Percentiles rank a stretch among this genome's conserved stretches.
Evolutionary conservation across 2,888 invertebrate genomes (phyloP).

Genomic region (Eubasilissa splendida): DNA sequence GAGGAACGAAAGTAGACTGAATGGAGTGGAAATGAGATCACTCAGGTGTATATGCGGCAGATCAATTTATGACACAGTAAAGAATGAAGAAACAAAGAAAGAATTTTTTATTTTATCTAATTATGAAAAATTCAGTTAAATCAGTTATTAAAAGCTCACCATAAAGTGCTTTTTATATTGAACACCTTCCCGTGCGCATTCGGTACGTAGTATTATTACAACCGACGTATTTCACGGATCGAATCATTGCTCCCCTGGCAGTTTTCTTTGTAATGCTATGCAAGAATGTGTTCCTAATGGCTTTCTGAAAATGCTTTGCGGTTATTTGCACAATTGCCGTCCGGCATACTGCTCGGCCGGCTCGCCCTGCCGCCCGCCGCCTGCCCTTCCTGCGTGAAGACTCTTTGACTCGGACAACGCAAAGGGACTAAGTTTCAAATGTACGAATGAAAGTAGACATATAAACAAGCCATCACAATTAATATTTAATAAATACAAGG

Average conservation of each 20-base stretch:
- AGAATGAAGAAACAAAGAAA: too few species aligned
- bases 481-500: too few species aligned
- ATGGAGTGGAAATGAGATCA: too few species aligned
- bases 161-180: background rate
- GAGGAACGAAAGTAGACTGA: too few species aligned
- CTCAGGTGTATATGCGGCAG: too few species aligned
- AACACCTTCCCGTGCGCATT: background rate
- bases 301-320: slow-evolving; percentile 41
- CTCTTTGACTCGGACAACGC: background rate
- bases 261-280: slow-evolving; percentile 33
- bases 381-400: background rate
- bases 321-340: slow-evolving; percentile 40
- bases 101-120: too few species aligned
- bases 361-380: slow-evolving; percentile 4
- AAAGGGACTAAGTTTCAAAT: background rate
- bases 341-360: background rate
- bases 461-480: too few species aligned
- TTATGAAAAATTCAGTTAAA: too few species aligned
- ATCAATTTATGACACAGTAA: too few species aligned
- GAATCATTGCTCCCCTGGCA: slow-evolving; percentile 1
- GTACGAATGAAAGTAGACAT: too few species aligned
- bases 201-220: too few species aligned
- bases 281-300: slow-evolving; percentile 33
- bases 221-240: too few species aligned
- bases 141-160: background rate